These are phyloP conservation scores for Procavia capensis DNA, from an alignment of 2,113 vertebrate species.

Conservation along the genomic window DNA sequence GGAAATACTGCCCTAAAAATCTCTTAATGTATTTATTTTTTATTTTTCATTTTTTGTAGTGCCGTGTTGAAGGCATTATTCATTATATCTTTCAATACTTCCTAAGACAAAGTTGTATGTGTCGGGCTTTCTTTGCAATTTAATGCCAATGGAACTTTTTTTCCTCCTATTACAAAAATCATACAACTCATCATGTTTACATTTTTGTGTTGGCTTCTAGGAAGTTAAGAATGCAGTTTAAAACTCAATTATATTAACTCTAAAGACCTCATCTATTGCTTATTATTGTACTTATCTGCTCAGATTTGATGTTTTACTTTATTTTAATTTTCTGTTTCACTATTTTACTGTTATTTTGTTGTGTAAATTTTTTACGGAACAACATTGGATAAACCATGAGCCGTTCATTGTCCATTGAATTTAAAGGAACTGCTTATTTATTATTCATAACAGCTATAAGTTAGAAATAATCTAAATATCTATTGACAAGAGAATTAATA, in stretches of 20 bases:
- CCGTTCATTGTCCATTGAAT: background rate
- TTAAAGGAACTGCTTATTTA: background rate
- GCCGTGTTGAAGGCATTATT: background rate
- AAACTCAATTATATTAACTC: background rate
- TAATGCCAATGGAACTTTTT: background rate
- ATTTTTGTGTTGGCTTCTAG: constrained; percentile 10
- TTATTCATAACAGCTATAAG: background rate
- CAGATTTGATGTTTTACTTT: background rate
- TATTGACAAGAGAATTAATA: background rate
- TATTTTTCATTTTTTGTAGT: too few relatives aligned
- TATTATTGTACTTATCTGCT: background rate
- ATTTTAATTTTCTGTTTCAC: constrained; percentile 40
- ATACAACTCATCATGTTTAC: background rate
- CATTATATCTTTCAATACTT: background rate
- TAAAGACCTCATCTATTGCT: background rate
- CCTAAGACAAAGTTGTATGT: background rate
- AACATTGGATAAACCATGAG: background rate
- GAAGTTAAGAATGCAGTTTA: constrained; percentile 21
- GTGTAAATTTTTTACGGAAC: background rate
- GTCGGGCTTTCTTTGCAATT: constrained; percentile 37
- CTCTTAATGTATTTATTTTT: background rate
- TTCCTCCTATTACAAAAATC: background rate
- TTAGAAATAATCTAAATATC: background rate
- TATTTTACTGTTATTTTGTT: background rate
- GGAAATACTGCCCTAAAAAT: background rate